phyloP scores from a whole-genome alignment of 2,797 vertebrate species.

The Graptemys geographica region DNA sequence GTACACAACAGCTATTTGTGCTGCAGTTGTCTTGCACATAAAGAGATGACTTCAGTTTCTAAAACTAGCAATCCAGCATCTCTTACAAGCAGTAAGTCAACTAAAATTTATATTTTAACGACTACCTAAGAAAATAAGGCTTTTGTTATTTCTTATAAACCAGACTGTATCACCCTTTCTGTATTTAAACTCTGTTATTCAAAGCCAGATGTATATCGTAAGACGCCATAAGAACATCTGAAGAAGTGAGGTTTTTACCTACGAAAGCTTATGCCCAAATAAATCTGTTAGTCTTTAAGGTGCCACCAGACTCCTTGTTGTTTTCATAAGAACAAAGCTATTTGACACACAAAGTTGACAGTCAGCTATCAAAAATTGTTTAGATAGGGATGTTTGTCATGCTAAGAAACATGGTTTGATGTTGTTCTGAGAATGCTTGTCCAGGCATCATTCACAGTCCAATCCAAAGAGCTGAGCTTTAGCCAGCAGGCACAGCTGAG shows the following conservation, averaged over 20 bases:
- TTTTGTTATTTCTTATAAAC: slow-evolving; percentile 25
- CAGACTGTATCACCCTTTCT: background rate
- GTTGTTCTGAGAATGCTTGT: slow-evolving; percentile 51
- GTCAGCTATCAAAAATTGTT: slow-evolving; percentile 27
- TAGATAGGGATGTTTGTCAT: slow-evolving; percentile 34
- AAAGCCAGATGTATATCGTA: background rate
- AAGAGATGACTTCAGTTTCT: slow-evolving; percentile 9
- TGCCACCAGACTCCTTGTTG: too few relatives aligned
- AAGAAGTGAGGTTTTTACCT: too few relatives aligned
- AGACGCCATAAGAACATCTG: background rate
- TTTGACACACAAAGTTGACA: slow-evolving; percentile 46
- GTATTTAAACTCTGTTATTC: slow-evolving; percentile 52
- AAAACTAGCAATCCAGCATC: background rate
- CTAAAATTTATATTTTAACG: slow-evolving; percentile 17
- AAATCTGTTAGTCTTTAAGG: too few relatives aligned
- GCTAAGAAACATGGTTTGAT: slow-evolving; percentile 49
- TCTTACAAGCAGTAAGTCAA: slow-evolving; percentile 28
- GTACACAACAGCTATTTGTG: background rate
- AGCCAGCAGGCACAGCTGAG: slow-evolving; percentile 53
- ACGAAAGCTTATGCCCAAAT: too few relatives aligned
- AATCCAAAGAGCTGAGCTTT: slow-evolving; percentile 46
- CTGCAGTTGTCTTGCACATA: accelerated
- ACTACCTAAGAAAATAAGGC: slow-evolving; percentile 21
- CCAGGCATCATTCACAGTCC: slow-evolving; percentile 43
- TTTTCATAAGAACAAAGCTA: slow-evolving; percentile 9